Evolutionary conservation across 2,797 vertebrate genomes (phyloP), one percentile per base, ranked within the genome.

Genomic region (Falco novaeseelandiae): DNA sequence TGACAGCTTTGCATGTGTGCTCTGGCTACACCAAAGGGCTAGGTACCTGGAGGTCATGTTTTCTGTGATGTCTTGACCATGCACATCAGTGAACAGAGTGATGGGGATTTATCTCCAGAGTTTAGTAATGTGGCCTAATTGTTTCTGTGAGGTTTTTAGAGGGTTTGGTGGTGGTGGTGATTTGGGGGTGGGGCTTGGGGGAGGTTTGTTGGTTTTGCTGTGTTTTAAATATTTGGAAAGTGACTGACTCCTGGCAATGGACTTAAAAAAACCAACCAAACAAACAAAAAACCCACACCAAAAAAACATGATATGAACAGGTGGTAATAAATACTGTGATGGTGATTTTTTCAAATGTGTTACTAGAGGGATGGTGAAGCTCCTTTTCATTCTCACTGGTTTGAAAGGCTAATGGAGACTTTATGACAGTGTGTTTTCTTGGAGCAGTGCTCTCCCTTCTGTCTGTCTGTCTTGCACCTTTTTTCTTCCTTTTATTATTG

Each of bases 11-110:
- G 44, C 19, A 1, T 6, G 1, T 2, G 1, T 16, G 83, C 48
- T 58, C 8, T 10, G 40, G 46, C 63, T 44, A 2, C 30, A 1
- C 62, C 12, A 0, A 4, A 6, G 27, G 23, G 11, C 63, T 14
- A 27, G 18, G 16, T n/a, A 8, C 55, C 66, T 16, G 38, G 3
- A 10, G 13, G 11, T n/a, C 2, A 0, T 3, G 20, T 15, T 14
- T 22, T 38, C 22, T 20, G 1, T 5, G 9, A 1, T 26, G 48
- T 27, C 72, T 9, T 61, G 34, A 6, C 51, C 8, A 1, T 1
- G 11, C 6, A 1, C 46, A 4, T 26, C 18, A 26, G 51, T 19
- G 44, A 34, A 7, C 62, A 15, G 46, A 12, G 29, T 16, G 19
- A 4, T 42, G 34, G 32, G 51, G 10, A 6, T 65, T 78, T n/a